These are phyloP conservation scores for Zaprionus obscuricornis DNA, from an alignment of 2,888 invertebrate genomes.

Conservation along the genomic window DNA sequence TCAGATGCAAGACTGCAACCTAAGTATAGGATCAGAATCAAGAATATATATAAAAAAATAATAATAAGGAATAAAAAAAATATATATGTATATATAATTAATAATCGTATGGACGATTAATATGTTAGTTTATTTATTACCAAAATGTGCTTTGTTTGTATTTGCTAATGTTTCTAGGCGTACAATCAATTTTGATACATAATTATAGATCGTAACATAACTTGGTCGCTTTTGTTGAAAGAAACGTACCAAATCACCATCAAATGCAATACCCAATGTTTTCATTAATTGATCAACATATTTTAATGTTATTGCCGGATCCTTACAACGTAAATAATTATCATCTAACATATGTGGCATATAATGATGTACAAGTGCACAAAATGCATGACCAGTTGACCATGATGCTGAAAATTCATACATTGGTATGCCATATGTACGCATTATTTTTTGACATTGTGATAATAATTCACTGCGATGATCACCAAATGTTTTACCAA, in stretches of 20 bases:
- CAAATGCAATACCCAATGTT: conserved; percentile 29
- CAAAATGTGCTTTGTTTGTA: too few relatives aligned
- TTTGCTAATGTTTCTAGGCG: conserved; percentile 8
- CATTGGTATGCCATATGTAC: conserved; percentile 51
- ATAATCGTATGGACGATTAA: too few relatives aligned
- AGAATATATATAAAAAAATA: too few relatives aligned
- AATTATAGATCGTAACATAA: conserved; percentile 26
- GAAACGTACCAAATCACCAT: conserved; percentile 13
- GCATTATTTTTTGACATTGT: conserved; percentile 30
- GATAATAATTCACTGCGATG: conserved; percentile 19
- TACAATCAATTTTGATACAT: conserved; percentile 18
- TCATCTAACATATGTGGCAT: conserved; percentile 35
- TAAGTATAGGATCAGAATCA: too few relatives aligned
- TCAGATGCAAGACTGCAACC: too few relatives aligned
- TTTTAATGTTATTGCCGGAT: conserved; percentile 21
- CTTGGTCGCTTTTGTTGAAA: conserved; percentile 20
- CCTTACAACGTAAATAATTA: conserved; percentile 2
- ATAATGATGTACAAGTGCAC: conserved; percentile 52
- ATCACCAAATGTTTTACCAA: conserved; percentile 44
- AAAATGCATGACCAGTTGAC: conserved; percentile 54
- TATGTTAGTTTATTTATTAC: too few relatives aligned
- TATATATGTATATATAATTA: too few relatives aligned
- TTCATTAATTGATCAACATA: conserved; percentile 19
- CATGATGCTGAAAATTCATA: conserved; percentile 56
- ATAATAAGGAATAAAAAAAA: too few relatives aligned